Conservation (phyloP, 2,113 vertebrate genomes). For the Vimba vimba region DNA sequence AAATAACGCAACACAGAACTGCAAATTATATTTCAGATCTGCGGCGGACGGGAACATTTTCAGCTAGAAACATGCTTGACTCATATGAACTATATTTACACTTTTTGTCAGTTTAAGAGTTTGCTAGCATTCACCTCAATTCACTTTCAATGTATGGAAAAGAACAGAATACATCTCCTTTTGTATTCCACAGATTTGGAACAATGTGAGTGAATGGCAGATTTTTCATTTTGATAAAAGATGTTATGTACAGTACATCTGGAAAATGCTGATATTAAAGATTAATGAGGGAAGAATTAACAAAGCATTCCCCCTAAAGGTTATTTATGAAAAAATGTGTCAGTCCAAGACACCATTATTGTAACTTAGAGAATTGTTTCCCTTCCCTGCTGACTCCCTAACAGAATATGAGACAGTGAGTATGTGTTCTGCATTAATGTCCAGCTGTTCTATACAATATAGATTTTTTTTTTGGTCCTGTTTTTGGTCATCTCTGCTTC, state of each 20-base stretch:
- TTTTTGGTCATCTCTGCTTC: constrained; percentile 54
- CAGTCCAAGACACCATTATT: not conserved
- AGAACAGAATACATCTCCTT: not conserved
- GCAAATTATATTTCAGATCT: not conserved
- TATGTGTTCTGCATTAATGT: constrained; percentile 49
- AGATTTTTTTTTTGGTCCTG: constrained; percentile 55
- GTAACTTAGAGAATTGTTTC: not conserved
- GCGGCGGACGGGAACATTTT: not conserved
- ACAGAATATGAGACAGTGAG: constrained; percentile 15
- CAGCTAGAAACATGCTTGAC: not conserved
- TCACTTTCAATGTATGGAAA: not conserved
- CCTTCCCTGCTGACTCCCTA: constrained; percentile 16
- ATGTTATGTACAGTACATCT: not conserved
- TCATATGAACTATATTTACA: too few species aligned
- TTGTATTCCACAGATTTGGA: not conserved
- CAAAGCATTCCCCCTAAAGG: not conserved
- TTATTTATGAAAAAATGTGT: not conserved
- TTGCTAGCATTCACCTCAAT: not conserved
- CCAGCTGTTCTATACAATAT: constrained; percentile 48
- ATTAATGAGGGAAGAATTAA: not conserved
- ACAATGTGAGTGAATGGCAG: not conserved
- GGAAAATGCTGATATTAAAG: not conserved
- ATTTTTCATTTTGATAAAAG: not conserved
- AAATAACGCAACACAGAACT: too few species aligned
- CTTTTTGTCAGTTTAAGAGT: not conserved